Base-by-base conservation (phyloP, 1,140 invertebrate species). In the Capitella teleta region DNA sequence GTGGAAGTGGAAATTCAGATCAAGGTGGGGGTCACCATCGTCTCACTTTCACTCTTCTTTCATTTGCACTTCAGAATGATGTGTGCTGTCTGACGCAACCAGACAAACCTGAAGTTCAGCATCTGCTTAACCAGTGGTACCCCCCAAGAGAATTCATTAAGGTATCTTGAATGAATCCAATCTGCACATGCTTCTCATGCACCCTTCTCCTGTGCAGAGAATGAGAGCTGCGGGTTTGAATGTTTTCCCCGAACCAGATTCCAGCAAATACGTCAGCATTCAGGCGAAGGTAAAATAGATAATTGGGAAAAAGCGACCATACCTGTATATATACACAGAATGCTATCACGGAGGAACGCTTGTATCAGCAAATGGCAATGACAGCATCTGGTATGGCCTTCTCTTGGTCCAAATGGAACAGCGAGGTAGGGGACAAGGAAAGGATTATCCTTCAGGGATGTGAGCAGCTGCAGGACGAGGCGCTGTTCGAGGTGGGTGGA, bases 321-420 rank as follows among this genome's bases (percentile, higher is more conserved):
- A 37, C 36, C 36, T 18, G 36, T 37, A 21, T 6, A 37, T 37
- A 37, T 37, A 6, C 50, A 3, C 49, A 69, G 67, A 62, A 69
- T 51, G 53, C 78, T 58, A 76, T 82, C 1, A 76, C 81, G 52
- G 87, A 90, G 67, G 78, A 82, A 47, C 84, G 88, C 67, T 70
- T 84, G 14, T 89, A 91, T 61, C 78, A 70, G 40, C 86, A 86
- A 57, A 87, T 93, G 78, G 85, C 86, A 0, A 73, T 85, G 21
- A 66, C 85, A 5, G 79, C 80, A 3, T 79, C 80, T 0, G 77
- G 79, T 2, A 86, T 85, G 59, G 83, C 85, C 51, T 91, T 89
- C 60, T 79, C 85, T 28, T 92, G 86, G 85, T 90, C 86, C 10
- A 80, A 87, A 38, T 92, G 87, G 87, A 93, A 92, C 60, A 70